Evolutionary conservation across 2,888 invertebrate genomes (phyloP).

Genomic region (Eupithecia subfuscata): DNA sequence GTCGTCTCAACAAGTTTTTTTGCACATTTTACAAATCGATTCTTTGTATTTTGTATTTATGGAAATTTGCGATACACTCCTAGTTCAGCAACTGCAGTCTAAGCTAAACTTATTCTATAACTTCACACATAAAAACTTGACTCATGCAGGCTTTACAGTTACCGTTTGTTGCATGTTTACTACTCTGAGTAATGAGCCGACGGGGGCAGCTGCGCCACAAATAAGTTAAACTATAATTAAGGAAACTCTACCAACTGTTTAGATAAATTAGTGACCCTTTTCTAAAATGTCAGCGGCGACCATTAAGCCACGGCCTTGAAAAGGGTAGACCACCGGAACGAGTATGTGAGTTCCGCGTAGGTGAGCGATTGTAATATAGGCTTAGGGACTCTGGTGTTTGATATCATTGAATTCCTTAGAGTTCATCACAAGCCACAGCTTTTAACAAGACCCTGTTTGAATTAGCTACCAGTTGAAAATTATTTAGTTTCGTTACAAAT

Average conservation of each 20-base stretch:
- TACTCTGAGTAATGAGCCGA: slow-evolving; percentile 43
- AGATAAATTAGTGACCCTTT: slow-evolving; percentile 82
- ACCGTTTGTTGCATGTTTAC: slow-evolving; percentile 22
- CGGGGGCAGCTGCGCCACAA: slow-evolving; percentile 64
- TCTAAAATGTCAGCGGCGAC: slow-evolving; percentile 76
- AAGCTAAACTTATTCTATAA: background rate
- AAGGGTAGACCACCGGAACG: slow-evolving; percentile 63
- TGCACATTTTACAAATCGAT: no score
- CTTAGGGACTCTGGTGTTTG: background rate
- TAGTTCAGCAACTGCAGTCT: background rate
- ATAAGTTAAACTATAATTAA: slow-evolving; percentile 82
- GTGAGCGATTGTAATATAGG: slow-evolving; percentile 54
- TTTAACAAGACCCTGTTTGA: background rate
- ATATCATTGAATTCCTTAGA: slow-evolving; percentile 7
- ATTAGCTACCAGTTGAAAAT: no score
- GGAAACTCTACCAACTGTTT: slow-evolving; percentile 71
- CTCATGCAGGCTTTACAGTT: slow-evolving; percentile 10
- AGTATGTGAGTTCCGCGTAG: slow-evolving; percentile 53
- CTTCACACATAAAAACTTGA: slow-evolving; percentile 10
- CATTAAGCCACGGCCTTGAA: slow-evolving; percentile 72
- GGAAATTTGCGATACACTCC: background rate
- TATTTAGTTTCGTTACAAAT: no score
- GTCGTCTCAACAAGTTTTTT: no score
- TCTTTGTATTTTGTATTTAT: background rate
- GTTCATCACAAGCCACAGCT: background rate